Evolutionary conservation across 2,888 invertebrate genomes (phyloP).

Genomic region (Spisula subtruncata): DNA sequence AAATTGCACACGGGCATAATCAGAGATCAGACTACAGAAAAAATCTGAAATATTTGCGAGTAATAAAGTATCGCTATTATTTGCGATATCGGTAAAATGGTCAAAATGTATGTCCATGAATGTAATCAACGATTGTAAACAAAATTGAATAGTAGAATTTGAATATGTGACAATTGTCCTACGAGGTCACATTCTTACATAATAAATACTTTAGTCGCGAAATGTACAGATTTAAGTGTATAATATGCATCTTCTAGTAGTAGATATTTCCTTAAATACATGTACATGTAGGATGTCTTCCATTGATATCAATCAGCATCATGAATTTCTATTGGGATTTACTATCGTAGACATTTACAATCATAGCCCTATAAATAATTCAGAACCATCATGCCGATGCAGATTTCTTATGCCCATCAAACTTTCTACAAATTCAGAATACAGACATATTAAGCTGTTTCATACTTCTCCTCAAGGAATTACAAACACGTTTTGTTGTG

Average conservation of each 20-base stretch:
- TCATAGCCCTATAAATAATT: slow-evolving; percentile 11
- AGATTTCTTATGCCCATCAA: not conserved
- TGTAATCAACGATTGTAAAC: too few species aligned
- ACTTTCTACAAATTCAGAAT: not conserved
- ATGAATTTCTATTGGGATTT: not conserved
- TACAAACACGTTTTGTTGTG: not conserved
- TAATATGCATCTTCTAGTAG: too few species aligned
- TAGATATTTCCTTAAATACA: too few species aligned
- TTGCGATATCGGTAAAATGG: too few species aligned
- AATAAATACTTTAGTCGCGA: too few species aligned
- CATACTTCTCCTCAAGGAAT: not conserved
- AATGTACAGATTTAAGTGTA: too few species aligned
- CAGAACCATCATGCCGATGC: not conserved
- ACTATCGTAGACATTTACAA: not conserved
- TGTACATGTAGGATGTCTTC: not conserved
- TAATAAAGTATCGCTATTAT: too few species aligned
- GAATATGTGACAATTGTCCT: too few species aligned
- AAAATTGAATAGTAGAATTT: too few species aligned
- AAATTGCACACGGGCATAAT: not conserved
- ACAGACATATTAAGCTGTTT: not conserved
- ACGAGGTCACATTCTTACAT: too few species aligned
- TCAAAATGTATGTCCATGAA: too few species aligned
- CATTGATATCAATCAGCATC: not conserved
- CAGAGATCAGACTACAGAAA: not conserved
- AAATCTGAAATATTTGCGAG: too few species aligned